Evolutionary conservation across 2,113 vertebrate species (phyloP), one percentile per base, ranked within the genome.

Genomic region (Aspidoscelis tigris): DNA sequence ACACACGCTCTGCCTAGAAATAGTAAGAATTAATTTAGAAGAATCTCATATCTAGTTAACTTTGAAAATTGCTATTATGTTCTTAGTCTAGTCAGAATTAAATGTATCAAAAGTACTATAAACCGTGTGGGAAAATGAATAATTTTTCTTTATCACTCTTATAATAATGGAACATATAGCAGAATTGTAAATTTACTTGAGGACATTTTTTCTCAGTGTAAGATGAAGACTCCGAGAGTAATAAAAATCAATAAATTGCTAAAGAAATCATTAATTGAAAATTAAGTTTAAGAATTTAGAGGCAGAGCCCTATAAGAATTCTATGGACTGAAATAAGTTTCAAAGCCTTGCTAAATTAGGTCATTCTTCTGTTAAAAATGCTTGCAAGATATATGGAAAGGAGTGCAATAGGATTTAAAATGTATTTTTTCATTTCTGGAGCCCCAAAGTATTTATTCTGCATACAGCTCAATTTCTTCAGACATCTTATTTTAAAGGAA

Each of bases 251-350:
- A 61, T 41, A 88, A 88, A 90, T 88, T 33, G 2, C 50, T 84
- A 43, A n/a, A 80, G 44, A 77, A 7, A 21, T 16, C 12, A 5
- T 10, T 87, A 72, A 80, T 47, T 26, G 24, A 66, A 72, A 33
- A 88, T 18, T 20, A 70, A 43, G n/a, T 90, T 83, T 68, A 33
- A 90, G 72, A 88, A 71, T 74, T 83, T 0, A 84, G 81, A 86
- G 65, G 1, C 5, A 64, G 21, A 89, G 1, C 75, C 58, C 44
- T 82, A 68, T 33, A 86, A 44, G 70, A 68, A 68, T 81, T 76
- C 20, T 86, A 50, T 44, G 61, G 7, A 1, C 0, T 0, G 66
- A n/a, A 33, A 71, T 75, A 68, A 89, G 76, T 24, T 58, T 0
- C 10, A 68, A 76, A 82, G 73, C 0, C 0, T 77, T 55, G 5